Evolutionary conservation across 2,113 vertebrate species (phyloP).

Genomic region (Chloroceryle aenea): DNA sequence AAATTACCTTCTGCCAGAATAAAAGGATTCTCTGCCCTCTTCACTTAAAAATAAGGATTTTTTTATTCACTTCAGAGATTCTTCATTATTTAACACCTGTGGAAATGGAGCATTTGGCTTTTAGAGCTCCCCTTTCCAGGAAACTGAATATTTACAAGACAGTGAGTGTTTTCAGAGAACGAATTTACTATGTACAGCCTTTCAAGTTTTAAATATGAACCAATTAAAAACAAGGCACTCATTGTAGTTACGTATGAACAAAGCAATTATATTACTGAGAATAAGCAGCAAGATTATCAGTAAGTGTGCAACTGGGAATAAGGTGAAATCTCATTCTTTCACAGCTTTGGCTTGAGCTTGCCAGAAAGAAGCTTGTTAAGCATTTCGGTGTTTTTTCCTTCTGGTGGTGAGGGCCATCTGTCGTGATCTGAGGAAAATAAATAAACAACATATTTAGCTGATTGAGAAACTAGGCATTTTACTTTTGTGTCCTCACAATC

Average conservation of each 20-base stretch:
- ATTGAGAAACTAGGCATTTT: neutral
- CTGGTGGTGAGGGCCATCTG: slow-evolving; percentile 83
- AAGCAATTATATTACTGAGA: neutral
- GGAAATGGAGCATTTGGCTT: neutral
- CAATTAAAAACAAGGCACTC: neutral
- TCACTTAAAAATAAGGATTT: neutral
- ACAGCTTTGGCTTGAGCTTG: slow-evolving; percentile 59
- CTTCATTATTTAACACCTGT: neutral
- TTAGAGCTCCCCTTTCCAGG: neutral
- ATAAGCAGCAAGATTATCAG: neutral
- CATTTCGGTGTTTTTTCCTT: slow-evolving; percentile 81
- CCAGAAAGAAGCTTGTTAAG: slow-evolving; percentile 75
- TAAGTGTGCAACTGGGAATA: neutral
- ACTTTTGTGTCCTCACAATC: neutral
- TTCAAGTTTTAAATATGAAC: neutral
- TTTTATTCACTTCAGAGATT: neutral
- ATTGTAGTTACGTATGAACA: neutral
- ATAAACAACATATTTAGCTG: neutral
- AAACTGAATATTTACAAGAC: neutral
- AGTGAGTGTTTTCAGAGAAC: neutral
- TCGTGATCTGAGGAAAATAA: slow-evolving; percentile 79
- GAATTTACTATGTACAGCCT: neutral
- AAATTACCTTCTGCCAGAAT: neutral
- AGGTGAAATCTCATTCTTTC: neutral
- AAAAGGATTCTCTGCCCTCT: neutral